Percentiles rank a stretch among this genome's conserved stretches.
phyloP scores from a whole-genome alignment of 1,140 invertebrate genomes.

The Drosophila saltans region DNA sequence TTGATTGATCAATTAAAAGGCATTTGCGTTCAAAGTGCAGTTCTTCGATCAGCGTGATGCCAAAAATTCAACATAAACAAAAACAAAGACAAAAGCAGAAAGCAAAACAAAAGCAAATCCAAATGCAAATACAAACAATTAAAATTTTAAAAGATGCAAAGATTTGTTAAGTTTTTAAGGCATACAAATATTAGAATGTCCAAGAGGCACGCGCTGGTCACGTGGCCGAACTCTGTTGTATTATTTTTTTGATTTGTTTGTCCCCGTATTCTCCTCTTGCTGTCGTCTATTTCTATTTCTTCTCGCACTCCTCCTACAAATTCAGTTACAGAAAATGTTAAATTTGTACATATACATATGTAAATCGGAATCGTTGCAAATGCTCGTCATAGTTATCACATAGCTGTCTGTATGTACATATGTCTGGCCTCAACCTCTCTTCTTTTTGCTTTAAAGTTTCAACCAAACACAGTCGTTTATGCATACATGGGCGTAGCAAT shows the following conservation, averaged over 20 bases:
- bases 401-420: not conserved
- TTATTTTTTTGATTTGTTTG: not conserved
- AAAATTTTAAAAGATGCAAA: not conserved
- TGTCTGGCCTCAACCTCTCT: not conserved
- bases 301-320: not conserved
- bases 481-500: not conserved
- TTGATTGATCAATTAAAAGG: slow-evolving; percentile 3
- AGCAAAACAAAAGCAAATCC: not conserved
- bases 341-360: not conserved
- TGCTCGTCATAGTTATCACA: slow-evolving; percentile 22
- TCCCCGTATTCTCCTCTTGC: not conserved
- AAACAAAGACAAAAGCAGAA: not conserved
- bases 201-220: slow-evolving; percentile 1
- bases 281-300: not conserved
- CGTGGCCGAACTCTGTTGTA: not conserved
- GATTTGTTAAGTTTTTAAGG: not conserved
- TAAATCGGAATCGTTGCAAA: slow-evolving; percentile 12
- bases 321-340: not conserved
- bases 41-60: not conserved
- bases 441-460: not conserved
- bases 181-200: not conserved
- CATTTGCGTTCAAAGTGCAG: slow-evolving; percentile 10
- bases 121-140: not conserved
- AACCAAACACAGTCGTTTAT: not conserved
- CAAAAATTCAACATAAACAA: slow-evolving; percentile 1